These are phyloP conservation scores for Heteractis magnifica DNA, from an alignment of 92 coral and sea anemone genomes.

Conservation along the genomic window DNA sequence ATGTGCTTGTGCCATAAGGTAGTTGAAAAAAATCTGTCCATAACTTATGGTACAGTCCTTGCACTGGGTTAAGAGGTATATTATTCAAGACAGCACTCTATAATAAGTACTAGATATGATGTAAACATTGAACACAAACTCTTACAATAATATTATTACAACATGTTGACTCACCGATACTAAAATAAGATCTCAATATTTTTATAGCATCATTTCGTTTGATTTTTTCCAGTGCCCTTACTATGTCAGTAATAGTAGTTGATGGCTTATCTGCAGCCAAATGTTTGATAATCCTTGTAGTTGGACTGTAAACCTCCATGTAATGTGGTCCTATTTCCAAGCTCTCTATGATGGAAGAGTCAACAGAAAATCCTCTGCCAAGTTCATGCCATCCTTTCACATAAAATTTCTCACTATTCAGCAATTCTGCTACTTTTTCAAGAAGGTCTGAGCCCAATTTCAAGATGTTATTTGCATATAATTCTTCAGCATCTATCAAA, in stretches of 20 bases:
- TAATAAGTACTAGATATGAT: too few relatives aligned
- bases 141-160: too few relatives aligned
- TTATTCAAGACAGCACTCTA: too few relatives aligned
- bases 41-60: too few relatives aligned
- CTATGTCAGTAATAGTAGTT: too few relatives aligned
- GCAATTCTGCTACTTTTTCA: too few relatives aligned
- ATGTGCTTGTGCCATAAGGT: too few relatives aligned
- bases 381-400: constrained; percentile 15
- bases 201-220: constrained; percentile 19
- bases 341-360: not conserved
- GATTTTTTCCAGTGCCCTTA: not conserved
- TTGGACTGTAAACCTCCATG: constrained; percentile 26
- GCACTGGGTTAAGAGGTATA: too few relatives aligned
- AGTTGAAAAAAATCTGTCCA: too few relatives aligned
- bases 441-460: not conserved
- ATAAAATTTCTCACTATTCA: too few relatives aligned
- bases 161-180: not conserved
- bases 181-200: not conserved
- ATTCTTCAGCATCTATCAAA: not conserved
- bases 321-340: constrained; percentile 12
- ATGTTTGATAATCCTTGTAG: constrained; percentile 4
- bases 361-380: not conserved
- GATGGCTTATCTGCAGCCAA: constrained; percentile 1
- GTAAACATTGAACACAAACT: too few relatives aligned
- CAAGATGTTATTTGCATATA: not conserved